A percentile compares a stretch with the other conserved stretches of the same genome.
phyloP scores from a whole-genome alignment of 2,888 invertebrate genomes.

The Pterostichus madidus region DNA sequence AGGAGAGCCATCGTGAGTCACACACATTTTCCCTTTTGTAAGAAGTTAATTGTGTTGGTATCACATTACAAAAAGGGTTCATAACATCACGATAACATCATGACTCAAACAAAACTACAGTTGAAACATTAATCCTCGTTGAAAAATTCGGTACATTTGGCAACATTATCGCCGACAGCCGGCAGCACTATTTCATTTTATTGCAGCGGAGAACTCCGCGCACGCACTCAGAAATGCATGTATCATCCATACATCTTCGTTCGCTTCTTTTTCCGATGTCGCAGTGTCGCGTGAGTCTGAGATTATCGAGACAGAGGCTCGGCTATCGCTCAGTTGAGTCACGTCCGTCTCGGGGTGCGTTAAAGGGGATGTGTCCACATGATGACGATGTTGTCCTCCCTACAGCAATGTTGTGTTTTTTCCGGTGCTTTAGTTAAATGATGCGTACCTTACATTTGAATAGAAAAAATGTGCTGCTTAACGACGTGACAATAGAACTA shows the following conservation, averaged over 20 bases:
- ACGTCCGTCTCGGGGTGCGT: background rate
- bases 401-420: background rate
- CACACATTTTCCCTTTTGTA: background rate
- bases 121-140: slow-evolving; percentile 1
- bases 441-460: too few species aligned
- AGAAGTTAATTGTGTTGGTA: slow-evolving; percentile 3
- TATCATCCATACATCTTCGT: slow-evolving; percentile 54
- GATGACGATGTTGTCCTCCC: background rate
- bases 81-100: background rate
- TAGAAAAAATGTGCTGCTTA: too few species aligned
- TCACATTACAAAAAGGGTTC: slow-evolving; percentile 7
- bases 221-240: slow-evolving; percentile 45
- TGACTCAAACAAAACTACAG: slow-evolving; percentile 27
- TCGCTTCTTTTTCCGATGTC: slow-evolving; percentile 15
- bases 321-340: slow-evolving; percentile 41
- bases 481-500: too few species aligned
- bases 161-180: background rate
- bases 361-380: slow-evolving; percentile 22
- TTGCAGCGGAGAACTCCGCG: slow-evolving; percentile 12
- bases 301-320: slow-evolving; percentile 49
- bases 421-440: background rate
- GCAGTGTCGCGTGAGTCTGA: slow-evolving; percentile 36
- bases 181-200: slow-evolving; percentile 33
- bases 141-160: slow-evolving; percentile 14
- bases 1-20: too few species aligned